phyloP scores from a whole-genome alignment of 2,113 vertebrate genomes.

The Hyla sarda region DNA sequence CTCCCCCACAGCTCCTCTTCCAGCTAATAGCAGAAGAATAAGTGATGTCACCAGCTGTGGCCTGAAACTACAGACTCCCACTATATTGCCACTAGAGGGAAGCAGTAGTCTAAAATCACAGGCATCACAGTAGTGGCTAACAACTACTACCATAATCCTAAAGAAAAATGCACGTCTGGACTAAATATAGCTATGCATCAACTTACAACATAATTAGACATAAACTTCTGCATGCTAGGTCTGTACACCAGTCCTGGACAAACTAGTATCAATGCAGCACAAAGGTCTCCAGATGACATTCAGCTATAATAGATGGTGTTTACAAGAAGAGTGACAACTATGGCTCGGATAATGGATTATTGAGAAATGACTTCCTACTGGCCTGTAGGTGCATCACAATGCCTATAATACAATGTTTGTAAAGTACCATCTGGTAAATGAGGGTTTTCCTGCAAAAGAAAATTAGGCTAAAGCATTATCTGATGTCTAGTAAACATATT shows the following conservation, averaged over 20 bases:
- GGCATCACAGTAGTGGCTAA: not conserved
- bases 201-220: not conserved
- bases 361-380: conserved; percentile 31
- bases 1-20: not conserved
- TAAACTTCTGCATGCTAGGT: not conserved
- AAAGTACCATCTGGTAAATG: conserved; percentile 18
- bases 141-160: not conserved
- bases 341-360: conserved; percentile 46
- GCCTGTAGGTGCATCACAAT: conserved; percentile 14
- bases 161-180: not conserved
- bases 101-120: not conserved
- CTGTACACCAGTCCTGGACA: not conserved
- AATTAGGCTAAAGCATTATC: not conserved
- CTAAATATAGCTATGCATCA: not conserved
- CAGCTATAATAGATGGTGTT: conserved; percentile 50
- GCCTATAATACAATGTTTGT: conserved; percentile 9
- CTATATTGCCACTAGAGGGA: not conserved
- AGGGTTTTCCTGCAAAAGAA: conserved; percentile 17
- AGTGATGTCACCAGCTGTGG: not conserved
- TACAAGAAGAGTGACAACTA: conserved; percentile 47
- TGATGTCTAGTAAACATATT: not conserved
- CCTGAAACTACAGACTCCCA: not conserved
- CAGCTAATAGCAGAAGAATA: not conserved
- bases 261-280: conserved; percentile 9
- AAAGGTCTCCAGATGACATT: conserved; percentile 18